Evolutionary conservation across 2,888 invertebrate genomes (phyloP), one percentile per base, ranked within the genome.

Genomic region (Drosophila quinaria): DNA sequence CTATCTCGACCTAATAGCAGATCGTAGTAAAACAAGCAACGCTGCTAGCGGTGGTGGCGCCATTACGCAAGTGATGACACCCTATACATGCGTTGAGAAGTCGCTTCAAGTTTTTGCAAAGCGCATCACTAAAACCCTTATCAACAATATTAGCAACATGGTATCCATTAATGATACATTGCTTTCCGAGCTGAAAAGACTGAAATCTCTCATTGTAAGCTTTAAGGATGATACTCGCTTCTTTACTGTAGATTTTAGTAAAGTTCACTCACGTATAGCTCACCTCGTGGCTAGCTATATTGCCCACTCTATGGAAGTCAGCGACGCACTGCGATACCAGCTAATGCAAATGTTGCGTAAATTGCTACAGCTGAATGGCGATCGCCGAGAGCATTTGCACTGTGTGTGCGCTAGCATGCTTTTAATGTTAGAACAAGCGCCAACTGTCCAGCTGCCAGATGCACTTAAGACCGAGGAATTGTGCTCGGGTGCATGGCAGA

Each of bases 191-290:
- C 94, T 95, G 0, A 95, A 95, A 91, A 95, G 95, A 90, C 92
- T 96, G 42, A 95, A 95, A 89, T 94, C 95, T 73, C 94, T 96
- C 4, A 95, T 96, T 47, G 94, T 93, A 58, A 95, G 95, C 41
- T 96, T 95, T 89, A 95, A 95, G 94, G 95, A 95, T 72, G 96
- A 96, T 89, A 93, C 93, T 22, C 92, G 96, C 70, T 96, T 96
- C 90, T 91, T 93, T 5, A 93, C 94, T 15, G 94, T 95, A 0
- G 94, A 96, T 89, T 96, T 96, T 84, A 93, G 94, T 11, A 92
- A 95, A 67, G 94, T 95, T 41, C 96, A 96, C 89, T 94, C 95
- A 0, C 93, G 96, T 46, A 92, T 96, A 59, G 95, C 95, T 0
- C 94, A 94, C 75, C 90, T 95, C 19, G 94, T 95, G 0, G 94